These are phyloP conservation scores for Triplophysa dalaica DNA, from an alignment of 2,113 vertebrate genomes.

Conservation along the genomic window DNA sequence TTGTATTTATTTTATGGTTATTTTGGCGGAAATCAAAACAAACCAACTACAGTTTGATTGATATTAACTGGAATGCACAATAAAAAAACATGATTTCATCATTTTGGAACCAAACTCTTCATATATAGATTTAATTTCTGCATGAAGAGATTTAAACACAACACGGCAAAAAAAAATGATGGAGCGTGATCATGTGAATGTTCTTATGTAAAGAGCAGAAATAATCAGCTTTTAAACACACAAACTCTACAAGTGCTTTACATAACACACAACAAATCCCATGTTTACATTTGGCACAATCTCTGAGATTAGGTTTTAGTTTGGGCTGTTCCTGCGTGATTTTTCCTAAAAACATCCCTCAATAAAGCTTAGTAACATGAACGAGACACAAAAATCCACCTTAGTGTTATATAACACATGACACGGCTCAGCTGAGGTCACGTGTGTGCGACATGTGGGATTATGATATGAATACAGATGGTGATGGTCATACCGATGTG, in stretches of 20 bases:
- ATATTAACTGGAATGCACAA: too few species aligned
- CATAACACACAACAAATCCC: conserved; percentile 35
- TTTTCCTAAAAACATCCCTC: neutral
- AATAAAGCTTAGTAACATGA: conserved; percentile 14
- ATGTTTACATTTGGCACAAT: conserved; percentile 34
- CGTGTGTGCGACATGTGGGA: too few species aligned
- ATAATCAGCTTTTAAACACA: conserved; percentile 47
- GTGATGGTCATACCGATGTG: conserved; percentile 84
- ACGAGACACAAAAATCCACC: neutral
- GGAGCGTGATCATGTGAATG: too few species aligned
- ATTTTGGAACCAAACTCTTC: too few species aligned
- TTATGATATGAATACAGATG: conserved; percentile 4
- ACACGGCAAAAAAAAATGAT: too few species aligned
- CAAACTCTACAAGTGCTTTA: conserved; percentile 26
- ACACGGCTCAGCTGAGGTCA: neutral
- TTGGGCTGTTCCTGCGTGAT: neutral
- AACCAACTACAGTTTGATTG: too few species aligned
- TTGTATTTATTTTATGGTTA: too few species aligned
- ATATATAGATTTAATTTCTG: too few species aligned
- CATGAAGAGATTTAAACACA: too few species aligned
- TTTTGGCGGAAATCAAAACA: too few species aligned
- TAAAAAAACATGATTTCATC: too few species aligned
- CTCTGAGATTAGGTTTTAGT: conserved; percentile 23
- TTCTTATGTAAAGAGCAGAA: conserved; percentile 35
- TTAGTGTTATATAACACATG: neutral